Evolutionary conservation across 23 tunicate species (phyloP).

Genomic region (Trididemnum clinides): DNA sequence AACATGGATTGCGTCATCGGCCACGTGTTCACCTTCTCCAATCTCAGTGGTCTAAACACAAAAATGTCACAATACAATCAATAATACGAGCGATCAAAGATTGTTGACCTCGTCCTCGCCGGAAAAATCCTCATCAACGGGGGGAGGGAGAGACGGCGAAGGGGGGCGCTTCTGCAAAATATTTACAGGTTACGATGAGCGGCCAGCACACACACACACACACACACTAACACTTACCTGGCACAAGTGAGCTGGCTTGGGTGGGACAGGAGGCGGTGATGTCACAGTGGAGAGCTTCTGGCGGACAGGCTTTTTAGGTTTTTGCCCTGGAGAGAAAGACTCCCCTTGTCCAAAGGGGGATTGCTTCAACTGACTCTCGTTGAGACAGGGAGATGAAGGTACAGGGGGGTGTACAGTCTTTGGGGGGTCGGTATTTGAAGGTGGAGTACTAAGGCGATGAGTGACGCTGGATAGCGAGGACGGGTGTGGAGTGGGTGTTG

Average conservation of each 20-base stretch:
- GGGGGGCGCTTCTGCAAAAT: slow-evolving; percentile 48
- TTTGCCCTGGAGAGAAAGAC: background rate
- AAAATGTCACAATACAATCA: too few relatives aligned
- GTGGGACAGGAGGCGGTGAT: slow-evolving; percentile 62
- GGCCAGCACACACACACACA: background rate
- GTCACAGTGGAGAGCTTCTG: slow-evolving; percentile 33
- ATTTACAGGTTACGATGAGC: background rate
- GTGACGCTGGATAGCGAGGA: background rate
- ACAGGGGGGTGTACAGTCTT: background rate
- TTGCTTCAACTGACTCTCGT: too few relatives aligned
- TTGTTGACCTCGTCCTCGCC: background rate
- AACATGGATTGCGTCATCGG: background rate
- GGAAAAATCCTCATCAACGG: background rate
- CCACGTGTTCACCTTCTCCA: too few relatives aligned
- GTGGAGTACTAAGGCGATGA: background rate
- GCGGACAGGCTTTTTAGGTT: slow-evolving; percentile 62
- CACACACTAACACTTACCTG: background rate
- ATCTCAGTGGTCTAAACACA: too few relatives aligned
- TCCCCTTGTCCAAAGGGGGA: background rate
- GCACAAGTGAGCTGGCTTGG: slow-evolving; percentile 37
- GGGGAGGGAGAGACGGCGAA: slow-evolving; percentile 48
- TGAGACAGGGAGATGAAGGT: background rate
- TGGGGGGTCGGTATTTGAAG: background rate
- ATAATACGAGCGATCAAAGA: too few relatives aligned
- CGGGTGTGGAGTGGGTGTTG: background rate